These are phyloP conservation scores for Nebria brevicollis DNA, from an alignment of 2,888 invertebrate species.

Conservation along the genomic window DNA sequence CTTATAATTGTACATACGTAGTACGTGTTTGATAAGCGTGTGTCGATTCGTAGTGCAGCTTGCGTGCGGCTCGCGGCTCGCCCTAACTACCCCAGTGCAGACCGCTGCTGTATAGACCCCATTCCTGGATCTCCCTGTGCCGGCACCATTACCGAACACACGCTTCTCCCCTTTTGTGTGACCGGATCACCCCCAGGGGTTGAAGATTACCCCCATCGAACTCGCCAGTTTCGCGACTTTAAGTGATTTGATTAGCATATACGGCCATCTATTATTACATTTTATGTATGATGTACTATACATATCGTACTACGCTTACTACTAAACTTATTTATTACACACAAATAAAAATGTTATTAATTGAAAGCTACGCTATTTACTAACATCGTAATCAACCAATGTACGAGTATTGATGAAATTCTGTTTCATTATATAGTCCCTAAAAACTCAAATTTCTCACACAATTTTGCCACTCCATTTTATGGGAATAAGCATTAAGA, in stretches of 20 bases:
- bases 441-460: too few species aligned
- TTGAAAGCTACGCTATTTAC: too few species aligned
- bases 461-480: too few species aligned
- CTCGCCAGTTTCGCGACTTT: slow-evolving; percentile 35
- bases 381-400: too few species aligned
- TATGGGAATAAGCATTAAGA: too few species aligned
- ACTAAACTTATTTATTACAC: too few species aligned
- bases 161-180: slow-evolving; percentile 16
- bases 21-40: background rate
- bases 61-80: slow-evolving; percentile 44
- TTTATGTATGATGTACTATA: slow-evolving; percentile 39
- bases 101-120: slow-evolving; percentile 32
- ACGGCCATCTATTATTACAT: slow-evolving; percentile 38
- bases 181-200: slow-evolving; percentile 35
- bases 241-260: slow-evolving; percentile 46
- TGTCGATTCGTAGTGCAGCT: slow-evolving; percentile 10
- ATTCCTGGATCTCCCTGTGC: too few species aligned
- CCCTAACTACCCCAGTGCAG: slow-evolving; percentile 47
- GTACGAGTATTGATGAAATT: too few species aligned
- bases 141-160: slow-evolving; percentile 6
- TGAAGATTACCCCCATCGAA: slow-evolving; percentile 41
- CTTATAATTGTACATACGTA: background rate
- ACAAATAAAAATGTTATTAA: too few species aligned
- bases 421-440: too few species aligned
- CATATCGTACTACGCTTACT: background rate